phyloP scores from a whole-genome alignment of 2,797 vertebrate genomes.

The Pteropus rufus region DNA sequence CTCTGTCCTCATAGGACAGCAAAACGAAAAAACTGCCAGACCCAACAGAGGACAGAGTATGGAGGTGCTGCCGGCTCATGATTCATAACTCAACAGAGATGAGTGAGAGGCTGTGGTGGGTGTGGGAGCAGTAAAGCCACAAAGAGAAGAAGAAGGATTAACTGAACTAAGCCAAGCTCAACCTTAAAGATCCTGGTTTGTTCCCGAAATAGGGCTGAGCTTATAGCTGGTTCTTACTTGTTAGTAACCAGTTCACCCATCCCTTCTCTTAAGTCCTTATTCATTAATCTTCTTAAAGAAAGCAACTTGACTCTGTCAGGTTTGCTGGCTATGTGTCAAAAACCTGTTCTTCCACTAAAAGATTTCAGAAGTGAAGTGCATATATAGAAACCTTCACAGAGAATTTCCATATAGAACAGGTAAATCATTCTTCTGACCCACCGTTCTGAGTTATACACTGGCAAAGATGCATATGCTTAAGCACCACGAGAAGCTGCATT shows the following conservation, averaged over 20 bases:
- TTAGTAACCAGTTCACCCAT: constrained; percentile 71
- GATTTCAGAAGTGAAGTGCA: constrained; percentile 5
- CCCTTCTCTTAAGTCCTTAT: constrained; percentile 73
- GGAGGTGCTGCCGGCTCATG: constrained; percentile 14
- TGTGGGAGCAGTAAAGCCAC: constrained; percentile 63
- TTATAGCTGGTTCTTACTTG: constrained; percentile 76
- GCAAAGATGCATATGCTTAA: background rate
- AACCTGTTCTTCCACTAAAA: constrained; percentile 68
- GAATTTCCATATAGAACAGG: background rate
- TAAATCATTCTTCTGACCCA: background rate
- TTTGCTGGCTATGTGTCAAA: constrained; percentile 52
- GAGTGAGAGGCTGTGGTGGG: constrained; percentile 55
- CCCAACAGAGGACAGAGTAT: background rate
- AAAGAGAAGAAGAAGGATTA: constrained; percentile 63
- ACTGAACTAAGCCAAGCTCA: constrained; percentile 69
- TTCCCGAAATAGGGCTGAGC: constrained; percentile 69
- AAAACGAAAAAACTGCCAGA: background rate
- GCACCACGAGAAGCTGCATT: background rate
- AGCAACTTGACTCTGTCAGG: constrained; percentile 62
- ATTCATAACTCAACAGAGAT: constrained; percentile 57
- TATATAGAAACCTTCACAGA: background rate
- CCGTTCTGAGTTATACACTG: background rate
- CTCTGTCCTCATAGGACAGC: background rate
- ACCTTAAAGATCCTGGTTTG: constrained; percentile 68
- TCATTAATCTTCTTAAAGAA: constrained; percentile 77